Evolutionary conservation across 2,888 invertebrate genomes (phyloP).

Genomic region (Dasysyrphus tricinctus): DNA sequence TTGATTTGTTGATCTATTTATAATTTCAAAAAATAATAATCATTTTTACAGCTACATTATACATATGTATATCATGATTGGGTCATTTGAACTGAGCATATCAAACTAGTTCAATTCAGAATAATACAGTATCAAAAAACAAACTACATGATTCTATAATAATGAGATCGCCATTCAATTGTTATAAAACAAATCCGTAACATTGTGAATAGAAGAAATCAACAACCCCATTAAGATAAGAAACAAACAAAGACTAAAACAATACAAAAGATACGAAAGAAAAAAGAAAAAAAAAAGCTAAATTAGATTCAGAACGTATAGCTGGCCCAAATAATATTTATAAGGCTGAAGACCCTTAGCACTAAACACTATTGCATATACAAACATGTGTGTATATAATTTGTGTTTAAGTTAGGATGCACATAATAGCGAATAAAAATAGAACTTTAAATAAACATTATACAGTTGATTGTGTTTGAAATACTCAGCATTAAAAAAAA

Average conservation of each 20-base stretch:
- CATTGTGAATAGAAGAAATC: not conserved
- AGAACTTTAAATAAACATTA: conserved; percentile 9
- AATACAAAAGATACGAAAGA: not conserved
- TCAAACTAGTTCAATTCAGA: not conserved
- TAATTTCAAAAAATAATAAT: not conserved
- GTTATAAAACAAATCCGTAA: not conserved
- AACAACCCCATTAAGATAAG: not conserved
- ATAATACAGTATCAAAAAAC: not conserved
- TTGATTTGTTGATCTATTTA: not conserved
- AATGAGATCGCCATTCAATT: not conserved
- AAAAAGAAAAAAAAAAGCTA: not conserved
- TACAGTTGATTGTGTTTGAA: not conserved
- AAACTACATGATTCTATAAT: not conserved
- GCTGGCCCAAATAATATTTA: conserved; percentile 9
- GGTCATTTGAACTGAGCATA: not conserved
- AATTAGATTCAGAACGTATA: not conserved
- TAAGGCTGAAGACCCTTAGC: not conserved
- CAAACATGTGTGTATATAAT: not conserved
- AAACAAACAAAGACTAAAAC: not conserved
- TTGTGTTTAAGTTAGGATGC: not conserved
- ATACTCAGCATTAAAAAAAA: not conserved
- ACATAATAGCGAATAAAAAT: conserved; percentile 24
- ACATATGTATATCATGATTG: too few species aligned
- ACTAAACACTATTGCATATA: not conserved
- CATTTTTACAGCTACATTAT: not conserved